These are phyloP conservation scores for Drosophila emarginata DNA, from an alignment of 2,888 invertebrate genomes.

Conservation along the genomic window DNA sequence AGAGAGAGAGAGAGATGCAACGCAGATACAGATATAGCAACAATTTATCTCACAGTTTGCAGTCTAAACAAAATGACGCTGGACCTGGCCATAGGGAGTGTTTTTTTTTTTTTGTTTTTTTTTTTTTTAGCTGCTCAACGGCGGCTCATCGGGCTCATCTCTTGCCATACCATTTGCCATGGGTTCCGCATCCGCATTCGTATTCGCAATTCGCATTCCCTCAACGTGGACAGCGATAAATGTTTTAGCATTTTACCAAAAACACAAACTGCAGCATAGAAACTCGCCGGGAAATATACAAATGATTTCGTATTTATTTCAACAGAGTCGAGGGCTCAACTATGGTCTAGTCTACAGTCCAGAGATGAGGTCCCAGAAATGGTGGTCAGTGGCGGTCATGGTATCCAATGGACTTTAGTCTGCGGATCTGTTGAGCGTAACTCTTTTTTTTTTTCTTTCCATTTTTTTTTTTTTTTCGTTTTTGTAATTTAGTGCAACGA, in stretches of 20 bases:
- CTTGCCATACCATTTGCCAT: constrained; percentile 70
- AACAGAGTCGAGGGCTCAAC: constrained; percentile 36
- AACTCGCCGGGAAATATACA: constrained; percentile 69
- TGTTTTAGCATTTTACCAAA: constrained; percentile 69
- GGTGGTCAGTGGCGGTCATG: constrained; percentile 2
- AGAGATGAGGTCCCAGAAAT: constrained; percentile 17
- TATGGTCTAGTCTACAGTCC: constrained; percentile 28
- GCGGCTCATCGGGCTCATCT: constrained; percentile 75
- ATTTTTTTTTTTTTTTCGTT: background rate
- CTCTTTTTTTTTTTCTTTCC: background rate
- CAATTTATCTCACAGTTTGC: constrained; percentile 77
- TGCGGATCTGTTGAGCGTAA: background rate
- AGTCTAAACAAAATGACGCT: constrained; percentile 74
- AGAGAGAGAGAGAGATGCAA: constrained; percentile 49
- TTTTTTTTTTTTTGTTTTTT: background rate
- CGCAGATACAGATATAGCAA: constrained; percentile 69
- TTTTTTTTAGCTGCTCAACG: constrained; percentile 46
- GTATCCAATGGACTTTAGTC: background rate
- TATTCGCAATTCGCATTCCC: constrained; percentile 50
- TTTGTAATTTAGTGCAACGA: constrained; percentile 4
- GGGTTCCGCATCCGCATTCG: constrained; percentile 67
- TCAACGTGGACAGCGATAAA: constrained; percentile 64
- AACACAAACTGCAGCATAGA: constrained; percentile 71
- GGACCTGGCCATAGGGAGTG: constrained; percentile 46
- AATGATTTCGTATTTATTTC: constrained; percentile 79